Evolutionary conservation across 2,113 vertebrate genomes (phyloP).

Genomic region (Hippopotamus amphibius): DNA sequence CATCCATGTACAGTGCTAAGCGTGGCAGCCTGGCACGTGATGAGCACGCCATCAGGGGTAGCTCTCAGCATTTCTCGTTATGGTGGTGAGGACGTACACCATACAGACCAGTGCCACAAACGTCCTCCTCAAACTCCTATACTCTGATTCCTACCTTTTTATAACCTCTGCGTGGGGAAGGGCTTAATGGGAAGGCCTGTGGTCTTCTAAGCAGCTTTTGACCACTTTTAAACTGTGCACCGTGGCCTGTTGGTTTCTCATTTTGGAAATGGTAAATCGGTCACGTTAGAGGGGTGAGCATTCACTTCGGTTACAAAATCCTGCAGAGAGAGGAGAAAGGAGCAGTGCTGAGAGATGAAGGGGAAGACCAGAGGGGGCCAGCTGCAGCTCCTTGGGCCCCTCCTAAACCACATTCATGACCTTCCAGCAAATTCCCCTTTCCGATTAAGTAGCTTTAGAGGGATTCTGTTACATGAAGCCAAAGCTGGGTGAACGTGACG

Average conservation of each 20-base stretch:
- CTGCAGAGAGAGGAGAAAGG: neutral
- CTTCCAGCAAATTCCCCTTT: neutral
- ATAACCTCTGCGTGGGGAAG: neutral
- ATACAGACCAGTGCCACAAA: neutral
- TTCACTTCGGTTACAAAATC: neutral
- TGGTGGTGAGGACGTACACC: neutral
- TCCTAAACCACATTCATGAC: neutral
- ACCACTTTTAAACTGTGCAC: neutral
- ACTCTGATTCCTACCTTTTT: neutral
- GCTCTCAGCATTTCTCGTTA: neutral
- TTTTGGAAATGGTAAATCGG: neutral
- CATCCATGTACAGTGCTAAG: neutral
- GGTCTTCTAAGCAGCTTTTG: neutral
- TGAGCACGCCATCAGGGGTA: accelerated
- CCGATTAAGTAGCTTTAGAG: neutral
- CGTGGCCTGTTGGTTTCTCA: neutral
- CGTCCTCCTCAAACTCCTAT: neutral
- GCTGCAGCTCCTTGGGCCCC: neutral
- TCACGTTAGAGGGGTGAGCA: neutral
- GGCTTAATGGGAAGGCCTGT: neutral
- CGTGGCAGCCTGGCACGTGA: neutral
- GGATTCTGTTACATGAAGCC: neutral
- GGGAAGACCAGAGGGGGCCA: neutral
- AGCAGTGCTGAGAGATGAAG: neutral
- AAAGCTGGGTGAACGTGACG: neutral